Percentiles rank a stretch among this genome's conserved stretches.
These are phyloP conservation scores for Ochotona princeps DNA, from an alignment of 2,113 vertebrate genomes.

Conservation along the genomic window DNA sequence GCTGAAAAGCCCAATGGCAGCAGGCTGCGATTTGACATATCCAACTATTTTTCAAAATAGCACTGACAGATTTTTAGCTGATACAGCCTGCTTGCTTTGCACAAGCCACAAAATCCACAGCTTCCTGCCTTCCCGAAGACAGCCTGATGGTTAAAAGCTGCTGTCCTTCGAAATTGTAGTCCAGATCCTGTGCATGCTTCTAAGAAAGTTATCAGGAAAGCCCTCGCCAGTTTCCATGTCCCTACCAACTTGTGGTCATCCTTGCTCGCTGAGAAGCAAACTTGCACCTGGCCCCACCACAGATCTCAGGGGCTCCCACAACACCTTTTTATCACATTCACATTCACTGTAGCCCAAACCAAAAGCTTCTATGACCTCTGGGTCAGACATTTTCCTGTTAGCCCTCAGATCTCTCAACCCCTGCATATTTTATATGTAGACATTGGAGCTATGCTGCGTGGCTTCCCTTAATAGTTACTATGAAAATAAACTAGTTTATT, in stretches of 20 bases:
- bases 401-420: background rate
- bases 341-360: fast-evolving
- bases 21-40: background rate
- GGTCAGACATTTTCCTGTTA: background rate
- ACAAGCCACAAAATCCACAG: background rate
- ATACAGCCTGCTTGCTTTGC: background rate
- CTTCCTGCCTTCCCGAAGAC: background rate
- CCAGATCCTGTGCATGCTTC: background rate
- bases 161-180: no score
- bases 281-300: background rate
- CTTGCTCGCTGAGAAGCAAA: background rate
- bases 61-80: background rate
- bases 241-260: background rate
- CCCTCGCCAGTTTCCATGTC: background rate
- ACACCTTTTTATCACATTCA: no score
- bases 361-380: background rate
- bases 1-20: background rate
- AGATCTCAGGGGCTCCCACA: background rate
- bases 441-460: background rate
- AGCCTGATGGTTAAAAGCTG: background rate
- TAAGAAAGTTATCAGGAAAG: background rate
- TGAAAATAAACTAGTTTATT: background rate
- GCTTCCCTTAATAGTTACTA: background rate
- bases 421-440: background rate
- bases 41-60: background rate